Conservation (phyloP, 2,113 vertebrate species). For the Mustela nigripes region DNA sequence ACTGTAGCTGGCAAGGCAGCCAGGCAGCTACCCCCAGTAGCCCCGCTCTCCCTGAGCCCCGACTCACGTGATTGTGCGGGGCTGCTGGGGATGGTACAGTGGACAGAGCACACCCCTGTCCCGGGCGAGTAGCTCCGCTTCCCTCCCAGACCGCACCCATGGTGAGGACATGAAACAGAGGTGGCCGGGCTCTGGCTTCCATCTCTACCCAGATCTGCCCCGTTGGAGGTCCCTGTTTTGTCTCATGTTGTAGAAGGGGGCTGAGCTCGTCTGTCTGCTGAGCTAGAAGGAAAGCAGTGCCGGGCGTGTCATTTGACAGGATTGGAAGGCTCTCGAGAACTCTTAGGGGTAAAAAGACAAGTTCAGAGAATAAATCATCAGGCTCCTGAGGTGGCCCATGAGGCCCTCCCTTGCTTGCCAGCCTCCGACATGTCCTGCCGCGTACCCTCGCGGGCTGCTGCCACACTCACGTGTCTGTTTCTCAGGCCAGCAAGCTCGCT, state of each 20-base stretch:
- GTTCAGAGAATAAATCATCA: background rate
- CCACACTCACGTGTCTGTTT: background rate
- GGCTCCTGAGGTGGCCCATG: background rate
- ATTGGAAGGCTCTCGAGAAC: background rate
- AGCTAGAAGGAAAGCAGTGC: background rate
- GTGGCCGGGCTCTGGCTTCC: background rate
- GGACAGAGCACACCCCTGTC: background rate
- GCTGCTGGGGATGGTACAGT: background rate
- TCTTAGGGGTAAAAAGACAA: too few species aligned
- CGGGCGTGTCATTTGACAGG: too few species aligned
- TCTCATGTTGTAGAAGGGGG: background rate
- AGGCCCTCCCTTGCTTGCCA: background rate
- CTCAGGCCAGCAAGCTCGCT: background rate
- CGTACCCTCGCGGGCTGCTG: rapidly evolving
- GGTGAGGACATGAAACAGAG: background rate
- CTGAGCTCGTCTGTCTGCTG: background rate
- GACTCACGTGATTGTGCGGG: background rate
- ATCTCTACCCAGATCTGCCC: background rate
- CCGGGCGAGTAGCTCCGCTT: background rate
- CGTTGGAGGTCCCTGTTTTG: background rate
- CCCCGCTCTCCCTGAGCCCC: background rate
- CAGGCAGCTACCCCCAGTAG: rapidly evolving
- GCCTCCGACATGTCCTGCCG: background rate
- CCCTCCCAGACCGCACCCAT: background rate
- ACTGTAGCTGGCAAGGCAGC: background rate